These are phyloP conservation scores for Coilia nasus DNA, from an alignment of 2,797 vertebrate genomes.

Conservation along the genomic window DNA sequence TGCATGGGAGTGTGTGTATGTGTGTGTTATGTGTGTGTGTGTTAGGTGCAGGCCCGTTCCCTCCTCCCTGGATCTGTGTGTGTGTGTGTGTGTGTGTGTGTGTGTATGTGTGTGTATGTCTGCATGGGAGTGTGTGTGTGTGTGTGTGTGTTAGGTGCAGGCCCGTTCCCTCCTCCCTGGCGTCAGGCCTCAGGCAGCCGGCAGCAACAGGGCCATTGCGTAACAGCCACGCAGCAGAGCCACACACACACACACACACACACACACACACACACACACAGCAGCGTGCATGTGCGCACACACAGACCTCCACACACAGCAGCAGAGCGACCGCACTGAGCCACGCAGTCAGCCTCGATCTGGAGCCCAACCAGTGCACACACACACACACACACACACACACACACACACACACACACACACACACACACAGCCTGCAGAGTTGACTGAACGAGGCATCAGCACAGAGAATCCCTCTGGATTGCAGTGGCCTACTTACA, in stretches of 20 bases:
- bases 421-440: constrained; percentile 50
- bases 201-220: background rate
- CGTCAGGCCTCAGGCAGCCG: background rate
- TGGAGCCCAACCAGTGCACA: too few species aligned
- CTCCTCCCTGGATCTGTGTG: too few species aligned
- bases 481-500: constrained; percentile 78
- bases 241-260: too few species aligned
- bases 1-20: too few species aligned
- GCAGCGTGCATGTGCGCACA: too few species aligned
- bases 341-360: too few species aligned
- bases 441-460: constrained; percentile 50
- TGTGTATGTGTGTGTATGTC: constrained; percentile 1
- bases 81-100: background rate
- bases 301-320: too few species aligned
- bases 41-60: too few species aligned
- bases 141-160: constrained; percentile 36
- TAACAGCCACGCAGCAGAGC: background rate
- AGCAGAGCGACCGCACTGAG: too few species aligned
- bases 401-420: constrained; percentile 38
- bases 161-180: background rate
- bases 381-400: constrained; percentile 11
- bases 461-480: constrained; percentile 73
- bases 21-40: too few species aligned
- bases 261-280: too few species aligned
- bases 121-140: background rate